Evolutionary conservation across 2,888 invertebrate species (phyloP).

Genomic region (Trypoxylon attenuatum): DNA sequence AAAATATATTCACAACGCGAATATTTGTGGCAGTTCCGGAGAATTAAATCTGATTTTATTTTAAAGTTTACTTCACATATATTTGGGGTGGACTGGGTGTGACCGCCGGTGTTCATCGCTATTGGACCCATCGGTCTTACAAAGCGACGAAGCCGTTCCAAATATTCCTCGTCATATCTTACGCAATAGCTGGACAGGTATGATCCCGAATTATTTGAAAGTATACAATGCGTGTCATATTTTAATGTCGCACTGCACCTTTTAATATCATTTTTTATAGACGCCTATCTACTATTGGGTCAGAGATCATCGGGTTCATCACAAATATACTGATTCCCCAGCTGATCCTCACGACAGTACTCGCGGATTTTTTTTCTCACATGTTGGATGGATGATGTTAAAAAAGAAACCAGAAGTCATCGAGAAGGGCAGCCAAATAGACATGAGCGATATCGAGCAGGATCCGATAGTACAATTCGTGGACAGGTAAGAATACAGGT

Average conservation of each 20-base stretch:
- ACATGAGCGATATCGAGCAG: slow-evolving; percentile 85
- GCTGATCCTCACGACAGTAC: slow-evolving; percentile 89
- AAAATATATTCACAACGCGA: no score
- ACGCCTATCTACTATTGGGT: slow-evolving; percentile 85
- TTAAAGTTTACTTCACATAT: slow-evolving; percentile 68
- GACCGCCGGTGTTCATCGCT: slow-evolving; percentile 82
- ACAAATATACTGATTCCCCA: slow-evolving; percentile 82
- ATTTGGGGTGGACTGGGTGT: slow-evolving; percentile 80
- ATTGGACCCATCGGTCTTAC: slow-evolving; percentile 80
- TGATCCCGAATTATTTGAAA: no score
- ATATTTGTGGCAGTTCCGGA: no score
- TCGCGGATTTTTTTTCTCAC: slow-evolving; percentile 93
- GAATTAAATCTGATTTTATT: no score
- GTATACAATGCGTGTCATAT: background rate
- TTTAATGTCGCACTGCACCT: background rate
- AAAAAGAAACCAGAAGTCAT: slow-evolving; percentile 91
- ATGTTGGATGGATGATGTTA: slow-evolving; percentile 95
- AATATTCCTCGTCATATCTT: background rate
- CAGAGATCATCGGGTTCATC: slow-evolving; percentile 85
- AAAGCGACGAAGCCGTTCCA: background rate
- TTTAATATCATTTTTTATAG: slow-evolving; percentile 68
- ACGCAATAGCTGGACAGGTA: background rate
- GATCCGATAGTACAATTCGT: slow-evolving; percentile 89
- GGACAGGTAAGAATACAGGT: slow-evolving; percentile 77
- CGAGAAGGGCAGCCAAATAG: slow-evolving; percentile 83